These are phyloP conservation scores for Geotrupes spiniger DNA, from an alignment of 2,888 invertebrate genomes.

Conservation along the genomic window DNA sequence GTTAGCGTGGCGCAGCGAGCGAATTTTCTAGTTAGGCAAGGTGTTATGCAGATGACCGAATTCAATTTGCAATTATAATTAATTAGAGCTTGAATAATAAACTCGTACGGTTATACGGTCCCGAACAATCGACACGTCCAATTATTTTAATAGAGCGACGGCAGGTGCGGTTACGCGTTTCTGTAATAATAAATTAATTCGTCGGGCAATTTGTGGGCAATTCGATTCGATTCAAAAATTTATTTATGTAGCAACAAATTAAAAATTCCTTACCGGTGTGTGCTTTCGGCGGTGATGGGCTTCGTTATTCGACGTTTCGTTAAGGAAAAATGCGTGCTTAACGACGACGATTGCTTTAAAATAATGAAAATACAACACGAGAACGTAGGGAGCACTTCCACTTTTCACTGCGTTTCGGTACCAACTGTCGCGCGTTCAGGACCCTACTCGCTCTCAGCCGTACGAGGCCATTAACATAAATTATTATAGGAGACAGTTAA, in stretches of 20 bases:
- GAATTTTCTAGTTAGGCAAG: slow-evolving; percentile 5
- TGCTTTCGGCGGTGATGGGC: too few species aligned
- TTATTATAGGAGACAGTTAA: slow-evolving; percentile 62
- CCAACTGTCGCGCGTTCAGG: slow-evolving; percentile 46
- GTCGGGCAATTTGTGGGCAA: too few species aligned
- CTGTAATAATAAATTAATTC: too few species aligned
- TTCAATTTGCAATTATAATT: slow-evolving; percentile 20
- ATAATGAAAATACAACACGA: slow-evolving; percentile 7
- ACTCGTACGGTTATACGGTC: neutral
- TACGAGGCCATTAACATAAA: slow-evolving; percentile 53
- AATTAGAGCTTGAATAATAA: slow-evolving; percentile 12
- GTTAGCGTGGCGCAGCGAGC: neutral
- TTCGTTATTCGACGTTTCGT: too few species aligned
- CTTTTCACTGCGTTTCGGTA: slow-evolving; percentile 45
- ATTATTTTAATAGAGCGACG: too few species aligned
- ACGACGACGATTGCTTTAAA: too few species aligned
- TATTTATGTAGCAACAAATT: too few species aligned
- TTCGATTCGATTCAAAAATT: neutral
- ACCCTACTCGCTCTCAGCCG: slow-evolving; percentile 40
- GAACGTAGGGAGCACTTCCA: slow-evolving; percentile 33
- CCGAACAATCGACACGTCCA: too few species aligned
- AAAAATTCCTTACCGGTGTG: too few species aligned
- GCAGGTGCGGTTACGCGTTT: too few species aligned
- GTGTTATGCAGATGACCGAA: slow-evolving; percentile 17
- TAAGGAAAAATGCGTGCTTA: too few species aligned